Conservation (phyloP, 2,113 vertebrate species). For the Ibidorhyncha struthersii region DNA sequence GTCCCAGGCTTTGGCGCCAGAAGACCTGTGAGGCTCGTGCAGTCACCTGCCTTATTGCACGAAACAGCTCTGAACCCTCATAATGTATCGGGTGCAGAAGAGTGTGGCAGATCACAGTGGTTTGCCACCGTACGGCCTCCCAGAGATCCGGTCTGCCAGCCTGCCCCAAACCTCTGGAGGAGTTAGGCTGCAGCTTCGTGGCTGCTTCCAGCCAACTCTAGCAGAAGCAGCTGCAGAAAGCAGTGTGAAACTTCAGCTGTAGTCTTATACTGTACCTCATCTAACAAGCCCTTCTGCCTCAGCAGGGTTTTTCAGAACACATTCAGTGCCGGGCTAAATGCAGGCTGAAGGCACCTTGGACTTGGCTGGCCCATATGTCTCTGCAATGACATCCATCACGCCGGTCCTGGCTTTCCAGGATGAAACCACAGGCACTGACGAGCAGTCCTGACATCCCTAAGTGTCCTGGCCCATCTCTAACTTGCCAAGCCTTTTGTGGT, state of each 20-base stretch:
- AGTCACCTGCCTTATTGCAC: background rate
- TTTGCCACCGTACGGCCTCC: fast-evolving
- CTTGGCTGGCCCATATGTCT: fast-evolving
- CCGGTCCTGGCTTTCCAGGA: background rate
- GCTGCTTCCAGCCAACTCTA: background rate
- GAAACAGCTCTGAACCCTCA: background rate
- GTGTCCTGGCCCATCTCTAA: background rate
- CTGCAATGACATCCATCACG: fast-evolving
- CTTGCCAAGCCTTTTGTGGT: background rate
- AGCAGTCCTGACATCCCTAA: background rate
- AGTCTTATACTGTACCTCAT: background rate
- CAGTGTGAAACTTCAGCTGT: background rate
- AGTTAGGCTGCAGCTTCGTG: fast-evolving
- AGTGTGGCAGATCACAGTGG: background rate
- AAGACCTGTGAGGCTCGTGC: background rate
- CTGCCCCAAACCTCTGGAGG: background rate
- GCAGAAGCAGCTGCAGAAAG: background rate
- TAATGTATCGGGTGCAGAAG: background rate
- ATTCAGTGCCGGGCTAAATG: background rate
- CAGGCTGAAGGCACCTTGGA: background rate
- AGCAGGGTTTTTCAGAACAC: background rate
- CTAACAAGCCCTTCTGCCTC: background rate
- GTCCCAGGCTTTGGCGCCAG: background rate
- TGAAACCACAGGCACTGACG: background rate
- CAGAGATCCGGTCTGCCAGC: background rate